These are phyloP conservation scores for Melipona quadrifasciata DNA, from an alignment of 1,140 invertebrate species.

Conservation along the genomic window DNA sequence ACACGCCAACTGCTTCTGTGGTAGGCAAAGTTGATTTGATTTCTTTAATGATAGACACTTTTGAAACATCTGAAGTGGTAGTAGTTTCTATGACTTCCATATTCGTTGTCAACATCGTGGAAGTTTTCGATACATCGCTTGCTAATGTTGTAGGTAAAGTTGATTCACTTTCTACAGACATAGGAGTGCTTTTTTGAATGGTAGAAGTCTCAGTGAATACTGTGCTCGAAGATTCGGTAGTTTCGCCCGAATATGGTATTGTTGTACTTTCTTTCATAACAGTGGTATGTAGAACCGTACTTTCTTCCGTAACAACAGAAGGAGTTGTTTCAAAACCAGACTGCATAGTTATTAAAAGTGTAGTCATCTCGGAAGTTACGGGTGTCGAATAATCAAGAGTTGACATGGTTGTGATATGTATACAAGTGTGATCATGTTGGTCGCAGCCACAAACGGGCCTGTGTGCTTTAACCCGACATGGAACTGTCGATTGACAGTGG, in stretches of 20 bases:
- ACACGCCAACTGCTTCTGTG: neutral
- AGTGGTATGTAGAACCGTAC: neutral
- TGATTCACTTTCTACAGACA: neutral
- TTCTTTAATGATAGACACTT: neutral
- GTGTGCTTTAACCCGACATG: conserved; percentile 84
- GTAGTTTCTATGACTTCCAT: neutral
- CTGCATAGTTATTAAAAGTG: neutral
- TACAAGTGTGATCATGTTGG: conserved; percentile 51
- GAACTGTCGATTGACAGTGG: conserved; percentile 83
- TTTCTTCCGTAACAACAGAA: neutral
- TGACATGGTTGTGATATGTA: conserved; percentile 17
- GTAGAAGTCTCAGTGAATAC: neutral
- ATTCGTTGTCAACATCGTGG: neutral
- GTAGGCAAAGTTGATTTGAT: neutral
- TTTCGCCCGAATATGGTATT: neutral
- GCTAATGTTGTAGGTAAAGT: neutral
- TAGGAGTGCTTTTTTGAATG: neutral
- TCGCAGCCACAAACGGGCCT: conserved; percentile 82
- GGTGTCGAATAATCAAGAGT: conserved; percentile 27
- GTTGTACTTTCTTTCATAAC: neutral
- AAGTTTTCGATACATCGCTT: no score
- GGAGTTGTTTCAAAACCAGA: neutral
- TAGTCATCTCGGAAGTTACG: neutral
- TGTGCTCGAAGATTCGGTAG: neutral
- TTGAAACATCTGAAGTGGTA: neutral